Conservation (phyloP, 2,113 vertebrate species). For the Xenopus borealis region DNA sequence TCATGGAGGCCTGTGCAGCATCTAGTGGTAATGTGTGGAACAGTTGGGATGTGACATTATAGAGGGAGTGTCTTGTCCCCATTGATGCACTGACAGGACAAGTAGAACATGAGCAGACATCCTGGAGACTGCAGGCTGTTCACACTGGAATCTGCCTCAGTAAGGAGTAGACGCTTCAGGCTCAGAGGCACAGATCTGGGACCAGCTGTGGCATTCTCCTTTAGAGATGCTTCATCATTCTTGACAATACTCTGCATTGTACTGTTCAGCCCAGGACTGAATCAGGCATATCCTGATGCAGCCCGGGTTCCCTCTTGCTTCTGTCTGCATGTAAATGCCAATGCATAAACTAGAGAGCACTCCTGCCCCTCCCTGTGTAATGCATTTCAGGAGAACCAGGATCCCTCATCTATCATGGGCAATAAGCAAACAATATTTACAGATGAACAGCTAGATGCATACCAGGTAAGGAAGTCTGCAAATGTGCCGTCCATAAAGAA, state of each 20-base stretch:
- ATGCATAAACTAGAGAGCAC: constrained; percentile 72
- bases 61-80: constrained; percentile 27
- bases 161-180: neutral
- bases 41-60: constrained; percentile 6
- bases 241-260: neutral
- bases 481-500: neutral
- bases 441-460: constrained; percentile 91
- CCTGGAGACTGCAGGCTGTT: constrained; percentile 7
- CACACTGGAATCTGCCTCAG: neutral
- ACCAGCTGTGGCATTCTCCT: neutral
- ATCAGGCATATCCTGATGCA: constrained; percentile 49
- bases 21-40: constrained; percentile 9
- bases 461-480: constrained; percentile 74
- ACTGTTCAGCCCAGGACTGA: constrained; percentile 5
- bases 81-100: constrained; percentile 5
- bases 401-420: constrained; percentile 80
- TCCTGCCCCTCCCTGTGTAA: constrained; percentile 69
- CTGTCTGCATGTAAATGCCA: constrained; percentile 54
- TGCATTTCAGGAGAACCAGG: constrained; percentile 67
- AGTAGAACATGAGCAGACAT: constrained; percentile 3
- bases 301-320: constrained; percentile 56
- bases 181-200: neutral
- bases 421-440: constrained; percentile 97
- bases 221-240: constrained; percentile 3
- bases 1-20: neutral